Evolutionary conservation across 2,113 vertebrate genomes (phyloP).

Genomic region (Ploceus nigricollis): DNA sequence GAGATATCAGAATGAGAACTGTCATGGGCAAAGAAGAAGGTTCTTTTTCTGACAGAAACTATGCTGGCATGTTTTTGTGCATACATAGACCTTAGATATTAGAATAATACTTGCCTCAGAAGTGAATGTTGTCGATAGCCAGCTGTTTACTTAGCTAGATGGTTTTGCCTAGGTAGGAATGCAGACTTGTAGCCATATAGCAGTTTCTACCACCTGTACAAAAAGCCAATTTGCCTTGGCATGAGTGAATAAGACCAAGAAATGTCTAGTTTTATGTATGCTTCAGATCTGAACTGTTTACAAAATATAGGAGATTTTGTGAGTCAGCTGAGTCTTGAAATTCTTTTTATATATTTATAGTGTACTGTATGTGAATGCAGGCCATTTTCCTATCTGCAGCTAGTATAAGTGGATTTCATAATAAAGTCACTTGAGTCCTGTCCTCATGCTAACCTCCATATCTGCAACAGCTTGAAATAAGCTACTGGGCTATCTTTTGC

Average conservation of each 20-base stretch:
- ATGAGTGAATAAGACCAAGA: neutral
- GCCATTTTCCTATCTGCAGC: constrained; percentile 5
- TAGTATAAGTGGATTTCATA: neutral
- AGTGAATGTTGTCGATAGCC: neutral
- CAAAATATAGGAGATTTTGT: neutral
- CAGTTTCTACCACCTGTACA: constrained; percentile 9
- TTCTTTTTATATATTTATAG: neutral
- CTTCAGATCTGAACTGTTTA: neutral
- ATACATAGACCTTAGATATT: constrained; percentile 1
- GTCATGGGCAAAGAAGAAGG: neutral
- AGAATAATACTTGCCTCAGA: constrained; percentile 18
- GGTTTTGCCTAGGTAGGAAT: neutral
- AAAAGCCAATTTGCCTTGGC: neutral
- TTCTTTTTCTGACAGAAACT: neutral
- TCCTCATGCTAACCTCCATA: neutral
- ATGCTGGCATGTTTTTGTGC: constrained; percentile 9
- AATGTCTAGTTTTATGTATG: neutral
- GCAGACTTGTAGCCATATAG: neutral
- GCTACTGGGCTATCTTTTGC: neutral
- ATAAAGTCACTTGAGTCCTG: neutral
- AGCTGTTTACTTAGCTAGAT: constrained; percentile 22
- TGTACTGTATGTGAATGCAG: neutral
- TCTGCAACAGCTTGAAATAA: neutral
- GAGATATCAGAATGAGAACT: neutral
- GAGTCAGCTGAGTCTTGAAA: neutral